phyloP scores from a whole-genome alignment of 2,797 vertebrate genomes.

The Nyctibius grandis region DNA sequence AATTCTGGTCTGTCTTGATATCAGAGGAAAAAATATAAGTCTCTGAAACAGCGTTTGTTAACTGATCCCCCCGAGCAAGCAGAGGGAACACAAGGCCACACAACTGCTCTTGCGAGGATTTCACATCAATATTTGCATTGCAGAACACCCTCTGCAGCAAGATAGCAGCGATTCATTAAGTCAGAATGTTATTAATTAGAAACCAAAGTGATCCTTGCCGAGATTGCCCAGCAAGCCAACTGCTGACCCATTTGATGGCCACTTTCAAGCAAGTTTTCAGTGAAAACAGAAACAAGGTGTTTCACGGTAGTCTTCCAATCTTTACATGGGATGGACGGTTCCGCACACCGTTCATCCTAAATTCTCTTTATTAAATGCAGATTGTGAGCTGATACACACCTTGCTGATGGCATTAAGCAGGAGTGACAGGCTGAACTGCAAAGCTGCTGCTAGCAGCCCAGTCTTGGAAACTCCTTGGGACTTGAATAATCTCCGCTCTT shows the following conservation, averaged over 20 bases:
- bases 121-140: conserved; percentile 5
- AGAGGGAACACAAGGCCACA: background rate
- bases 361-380: background rate
- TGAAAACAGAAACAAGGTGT: background rate
- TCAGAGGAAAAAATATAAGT: background rate
- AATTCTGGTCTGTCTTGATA: background rate
- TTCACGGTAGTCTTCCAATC: background rate
- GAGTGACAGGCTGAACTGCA: background rate
- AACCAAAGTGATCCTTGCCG: background rate
- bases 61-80: background rate
- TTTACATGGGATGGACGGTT: background rate
- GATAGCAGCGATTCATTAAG: background rate
- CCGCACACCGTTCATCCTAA: rapidly evolving
- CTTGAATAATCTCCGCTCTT: background rate
- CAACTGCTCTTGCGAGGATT: background rate
- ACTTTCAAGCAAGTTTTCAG: background rate
- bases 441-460: background rate
- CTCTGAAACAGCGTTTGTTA: background rate
- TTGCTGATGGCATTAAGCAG: too few relatives aligned
- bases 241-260: background rate
- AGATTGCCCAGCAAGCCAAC: background rate
- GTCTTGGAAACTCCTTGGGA: background rate
- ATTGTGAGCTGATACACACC: rapidly evolving
- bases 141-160: conserved; percentile 15
- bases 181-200: background rate